These are phyloP conservation scores for Eupsilia transversa DNA, from an alignment of 2,888 invertebrate genomes.

Conservation along the genomic window DNA sequence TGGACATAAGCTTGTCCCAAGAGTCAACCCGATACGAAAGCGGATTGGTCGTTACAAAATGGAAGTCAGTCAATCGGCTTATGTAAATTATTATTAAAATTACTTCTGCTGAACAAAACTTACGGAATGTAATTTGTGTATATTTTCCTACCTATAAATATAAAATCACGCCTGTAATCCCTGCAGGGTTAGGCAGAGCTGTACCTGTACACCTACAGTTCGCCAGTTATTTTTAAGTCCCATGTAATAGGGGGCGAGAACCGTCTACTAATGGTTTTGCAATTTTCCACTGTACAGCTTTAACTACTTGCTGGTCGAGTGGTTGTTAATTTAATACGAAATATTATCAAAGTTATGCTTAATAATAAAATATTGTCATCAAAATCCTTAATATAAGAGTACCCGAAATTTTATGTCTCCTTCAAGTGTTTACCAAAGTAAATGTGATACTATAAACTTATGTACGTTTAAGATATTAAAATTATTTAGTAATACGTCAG, in stretches of 20 bases:
- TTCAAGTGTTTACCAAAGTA: constrained; percentile 76
- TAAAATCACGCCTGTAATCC: background rate
- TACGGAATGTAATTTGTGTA: background rate
- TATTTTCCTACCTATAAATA: background rate
- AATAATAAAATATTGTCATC: background rate
- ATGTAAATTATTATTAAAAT: constrained; percentile 1
- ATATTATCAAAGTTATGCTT: background rate
- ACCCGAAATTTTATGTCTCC: constrained; percentile 16
- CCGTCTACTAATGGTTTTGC: background rate
- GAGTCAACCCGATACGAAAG: constrained; percentile 15
- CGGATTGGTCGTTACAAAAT: constrained; percentile 7
- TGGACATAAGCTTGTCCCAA: constrained; percentile 10
- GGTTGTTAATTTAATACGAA: background rate
- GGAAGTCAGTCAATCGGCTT: constrained; percentile 23
- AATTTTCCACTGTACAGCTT: background rate
- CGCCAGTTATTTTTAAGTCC: background rate
- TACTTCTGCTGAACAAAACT: constrained; percentile 8
- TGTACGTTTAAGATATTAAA: constrained; percentile 64
- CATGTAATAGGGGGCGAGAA: background rate
- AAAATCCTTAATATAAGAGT: background rate
- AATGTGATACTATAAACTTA: constrained; percentile 76
- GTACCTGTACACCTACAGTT: background rate
- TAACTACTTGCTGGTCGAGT: constrained; percentile 40
- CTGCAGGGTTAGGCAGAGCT: too few relatives aligned
- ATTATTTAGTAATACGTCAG: constrained; percentile 64